Base-by-base conservation (phyloP, 1,140 invertebrate genomes). In the Heliconius eleuchia region DNA sequence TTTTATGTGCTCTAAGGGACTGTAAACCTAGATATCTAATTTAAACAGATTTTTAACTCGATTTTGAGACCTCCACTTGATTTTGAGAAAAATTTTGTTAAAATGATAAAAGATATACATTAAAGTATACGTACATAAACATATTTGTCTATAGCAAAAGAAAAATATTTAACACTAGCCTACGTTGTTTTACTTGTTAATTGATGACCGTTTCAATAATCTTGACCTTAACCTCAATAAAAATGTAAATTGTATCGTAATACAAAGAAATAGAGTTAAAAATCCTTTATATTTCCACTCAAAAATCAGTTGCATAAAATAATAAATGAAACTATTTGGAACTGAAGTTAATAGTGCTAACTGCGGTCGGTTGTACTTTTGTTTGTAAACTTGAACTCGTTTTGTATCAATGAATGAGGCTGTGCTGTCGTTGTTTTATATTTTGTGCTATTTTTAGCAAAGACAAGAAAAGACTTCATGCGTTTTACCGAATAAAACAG, bases 371-470 rank as follows among this genome's bases (percentile, higher is more conserved):
- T 79, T 83, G 84, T 87, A 89, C 85, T 77, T 84, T 77, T 81
- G 85, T 85, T 88, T 85, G 87, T 92, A 88, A 91, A 91, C 91
- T 92, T 91, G 91, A 89, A 92, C 90, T 91, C 83, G 76, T 87
- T 92, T 87, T 75, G 73, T 78, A 27, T 78, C 76, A 66, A 82
- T 84, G 82, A 82, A 84, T 84, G 82, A 77, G 75, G 42, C 52
- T 30, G 23, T 66, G 9, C 27, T 66, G 60, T 30, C 3, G 30
- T 27, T 30, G 23, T 23, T 66, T 66, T 66, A 5, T 66, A 16
- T 66, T 27, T 27, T 57, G 13, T 55, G 19, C 3, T n/a, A 19
- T 55, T 55, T 18, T 11, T 18, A 18, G n/a, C n/a, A n/a, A n/a
- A n/a, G n/a, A n/a, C n/a, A n/a, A 52, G 18, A 19, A 16, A 18